Percentiles rank a stretch among this genome's conserved stretches.
phyloP scores from a whole-genome alignment of 2,113 vertebrate species.

The Nematolebias whitei region DNA sequence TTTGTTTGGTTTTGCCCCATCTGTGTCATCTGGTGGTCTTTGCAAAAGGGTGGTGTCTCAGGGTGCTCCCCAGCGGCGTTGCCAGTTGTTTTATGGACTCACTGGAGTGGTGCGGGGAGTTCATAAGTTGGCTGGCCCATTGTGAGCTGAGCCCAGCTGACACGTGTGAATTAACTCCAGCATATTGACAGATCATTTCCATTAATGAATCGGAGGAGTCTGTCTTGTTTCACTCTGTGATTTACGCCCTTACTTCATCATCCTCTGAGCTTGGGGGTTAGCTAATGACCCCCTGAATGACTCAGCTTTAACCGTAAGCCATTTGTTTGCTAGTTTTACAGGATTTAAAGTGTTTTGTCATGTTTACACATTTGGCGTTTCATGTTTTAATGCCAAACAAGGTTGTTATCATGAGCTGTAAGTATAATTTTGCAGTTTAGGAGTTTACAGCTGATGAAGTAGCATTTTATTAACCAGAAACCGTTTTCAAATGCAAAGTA shows the following conservation, averaged over 20 bases:
- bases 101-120: constrained; percentile 89
- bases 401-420: background rate
- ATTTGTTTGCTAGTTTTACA: constrained; percentile 27
- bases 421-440: too few species aligned
- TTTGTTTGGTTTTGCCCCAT: constrained; percentile 91
- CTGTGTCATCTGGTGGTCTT: constrained; percentile 97
- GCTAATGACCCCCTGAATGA: constrained; percentile 44
- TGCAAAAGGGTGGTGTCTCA: constrained; percentile 88
- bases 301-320: constrained; percentile 26
- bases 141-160: constrained; percentile 92
- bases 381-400: background rate
- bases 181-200: constrained; percentile 97
- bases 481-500: background rate
- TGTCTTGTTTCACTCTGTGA: constrained; percentile 86
- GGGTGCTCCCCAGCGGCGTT: constrained; percentile 87
- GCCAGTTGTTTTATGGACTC: constrained; percentile 98
- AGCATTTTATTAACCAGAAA: background rate
- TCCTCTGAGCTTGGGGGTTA: constrained; percentile 56
- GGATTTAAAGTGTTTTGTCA: background rate
- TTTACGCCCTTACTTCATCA: constrained; percentile 78
- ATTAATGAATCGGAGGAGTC: constrained; percentile 91
- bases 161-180: constrained; percentile 90
- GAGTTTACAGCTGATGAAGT: background rate
- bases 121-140: constrained; percentile 92
- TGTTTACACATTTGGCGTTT: constrained; percentile 2